Evolutionary conservation across 2,888 invertebrate genomes (phyloP).

Genomic region (Neelides folsomi): DNA sequence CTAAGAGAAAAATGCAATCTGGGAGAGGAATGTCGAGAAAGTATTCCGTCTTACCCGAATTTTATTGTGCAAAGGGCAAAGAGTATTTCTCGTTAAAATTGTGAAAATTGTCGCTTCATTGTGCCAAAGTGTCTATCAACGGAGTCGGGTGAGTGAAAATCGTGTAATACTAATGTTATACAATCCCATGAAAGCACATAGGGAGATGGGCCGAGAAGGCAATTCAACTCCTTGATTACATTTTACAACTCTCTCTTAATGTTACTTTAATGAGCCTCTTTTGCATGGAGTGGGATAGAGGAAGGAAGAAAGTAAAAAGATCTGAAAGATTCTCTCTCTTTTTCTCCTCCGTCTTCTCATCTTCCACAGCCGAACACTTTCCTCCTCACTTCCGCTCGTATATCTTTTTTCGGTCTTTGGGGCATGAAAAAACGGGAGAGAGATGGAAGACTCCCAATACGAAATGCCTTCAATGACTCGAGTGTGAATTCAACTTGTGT

Average conservation of each 20-base stretch:
- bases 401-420: neutral
- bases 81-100: conserved; percentile 28
- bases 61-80: conserved; percentile 14
- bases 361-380: neutral
- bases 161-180: no score
- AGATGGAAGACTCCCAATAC: neutral
- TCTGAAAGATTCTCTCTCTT: conserved; percentile 3
- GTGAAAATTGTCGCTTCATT: conserved; percentile 13
- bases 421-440: neutral
- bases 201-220: neutral
- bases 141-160: neutral
- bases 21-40: neutral
- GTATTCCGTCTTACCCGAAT: conserved; percentile 1
- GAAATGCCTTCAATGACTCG: no score
- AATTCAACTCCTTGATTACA: neutral
- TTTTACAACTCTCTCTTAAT: no score
- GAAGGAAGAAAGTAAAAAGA: conserved; percentile 3
- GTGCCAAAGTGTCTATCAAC: conserved; percentile 26
- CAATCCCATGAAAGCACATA: no score
- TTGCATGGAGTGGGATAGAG: no score
- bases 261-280: no score
- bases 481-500: no score
- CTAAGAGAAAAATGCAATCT: no score
- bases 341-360: neutral
- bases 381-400: neutral